phyloP scores from a whole-genome alignment of 64 coral and sea anemone species.

The Actinia tenebrosa region DNA sequence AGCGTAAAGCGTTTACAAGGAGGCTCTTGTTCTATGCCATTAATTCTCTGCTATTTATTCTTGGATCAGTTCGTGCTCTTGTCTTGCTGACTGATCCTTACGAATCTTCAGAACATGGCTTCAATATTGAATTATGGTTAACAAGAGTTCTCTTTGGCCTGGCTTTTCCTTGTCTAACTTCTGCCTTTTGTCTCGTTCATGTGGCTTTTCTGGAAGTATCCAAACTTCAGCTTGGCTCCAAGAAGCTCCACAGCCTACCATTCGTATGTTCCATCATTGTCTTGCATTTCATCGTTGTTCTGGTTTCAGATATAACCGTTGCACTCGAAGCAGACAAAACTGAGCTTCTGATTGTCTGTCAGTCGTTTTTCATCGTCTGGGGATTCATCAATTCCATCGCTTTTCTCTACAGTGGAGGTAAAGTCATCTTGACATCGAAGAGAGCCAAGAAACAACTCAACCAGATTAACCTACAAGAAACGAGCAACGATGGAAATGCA shows the following conservation, averaged over 20 bases:
- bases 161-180: conserved; percentile 60
- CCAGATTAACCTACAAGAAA: not conserved
- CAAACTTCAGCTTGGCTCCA: conserved; percentile 32
- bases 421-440: not conserved
- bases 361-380: conserved; percentile 73
- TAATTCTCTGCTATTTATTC: too few relatives aligned
- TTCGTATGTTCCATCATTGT: conserved; percentile 37
- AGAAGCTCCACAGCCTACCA: conserved; percentile 40
- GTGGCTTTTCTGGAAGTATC: conserved; percentile 64
- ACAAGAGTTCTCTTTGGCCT: conserved; percentile 47
- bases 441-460: not conserved
- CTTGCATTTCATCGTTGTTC: conserved; percentile 50
- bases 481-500: not conserved
- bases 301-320: conserved; percentile 50
- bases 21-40: too few relatives aligned
- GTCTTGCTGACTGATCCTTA: too few relatives aligned
- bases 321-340: conserved; percentile 42
- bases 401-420: conserved; percentile 64
- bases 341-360: conserved; percentile 57
- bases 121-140: conserved; percentile 29
- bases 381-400: conserved; percentile 35
- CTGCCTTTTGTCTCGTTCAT: conserved; percentile 56
- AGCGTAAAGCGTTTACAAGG: too few relatives aligned
- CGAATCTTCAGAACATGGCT: too few relatives aligned
- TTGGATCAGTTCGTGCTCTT: too few relatives aligned